Evolutionary conservation across 2,888 invertebrate species (phyloP), one percentile per base, ranked within the genome.

Genomic region (Frankliniella fusca): DNA sequence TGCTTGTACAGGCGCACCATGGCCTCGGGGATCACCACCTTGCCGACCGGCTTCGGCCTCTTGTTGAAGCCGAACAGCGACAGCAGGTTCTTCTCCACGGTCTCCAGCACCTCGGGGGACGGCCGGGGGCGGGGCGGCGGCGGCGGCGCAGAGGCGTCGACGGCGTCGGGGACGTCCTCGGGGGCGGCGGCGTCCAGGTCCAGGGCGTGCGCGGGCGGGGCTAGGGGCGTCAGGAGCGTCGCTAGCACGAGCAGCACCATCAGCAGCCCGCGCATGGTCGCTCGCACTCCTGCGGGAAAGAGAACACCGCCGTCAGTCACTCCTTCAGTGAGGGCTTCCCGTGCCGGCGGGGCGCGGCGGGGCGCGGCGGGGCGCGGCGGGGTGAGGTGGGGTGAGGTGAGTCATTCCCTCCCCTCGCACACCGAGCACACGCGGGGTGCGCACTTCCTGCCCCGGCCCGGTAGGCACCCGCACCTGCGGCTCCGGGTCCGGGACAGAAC

Each of bases 1-100:
- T 90, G 90, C 84, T 90, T 89, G 90, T 97, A 97, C 84, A 97
- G 90, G 87, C 94, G 91, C 88, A 93, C 91, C 92, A 97, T 92
- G 85, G 94, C 94, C 86, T 93, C 92, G 84, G 97, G 97, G 87
- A 97, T 91, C 82, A 90, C 89, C 83, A 91, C 89, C 85, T 91
- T 85, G 65, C 85, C 84, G 48, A 85, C 85, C 65, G 84, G 88
- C 87, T 87, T 89, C 84, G 90, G 94, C 88, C 91, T 88, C 84
- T 88, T 88, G 84, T 88, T 88, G 85, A 93, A 89, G 79, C 92
- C 92, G 85, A 93, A 90, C 88, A 92, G 87, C 86, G 92, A 89
- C 87, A 94, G 89, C 48, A 93, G 88, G 85, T 89, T 90, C 82
- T 90, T 87, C 87, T 93, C 92, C 82, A 92, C 88, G 83, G 89